Evolutionary conservation across 2,113 vertebrate genomes (phyloP), one percentile per base, ranked within the genome.

Genomic region (Camelus dromedarius): DNA sequence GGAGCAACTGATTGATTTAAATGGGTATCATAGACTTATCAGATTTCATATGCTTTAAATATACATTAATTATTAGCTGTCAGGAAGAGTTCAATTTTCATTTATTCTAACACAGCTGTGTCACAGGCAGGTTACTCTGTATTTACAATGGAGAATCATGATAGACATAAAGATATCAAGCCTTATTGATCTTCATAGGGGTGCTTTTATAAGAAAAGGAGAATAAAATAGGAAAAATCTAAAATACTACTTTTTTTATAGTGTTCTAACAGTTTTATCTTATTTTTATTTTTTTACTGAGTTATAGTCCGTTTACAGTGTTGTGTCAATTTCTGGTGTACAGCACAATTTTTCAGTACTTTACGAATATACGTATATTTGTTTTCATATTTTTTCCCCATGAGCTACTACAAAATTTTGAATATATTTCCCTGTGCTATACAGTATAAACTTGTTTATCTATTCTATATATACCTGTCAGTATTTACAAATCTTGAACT

Each of bases 71-170:
- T 92, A 93, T 95, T 93, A 95, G 92, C 92, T 93, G 35, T 80
- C 66, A 96, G 89, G 82, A 95, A 97, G 92, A 95, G 97, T 95
- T 79, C 95, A 96, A 97, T 97, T 98, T 98, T 76, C 73, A 97
- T 97, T 96, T 97, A 92, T 66, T 81, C 60, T 92, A 97, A 93
- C 85, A 97, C 48, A 98, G 96, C 90, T 97, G 93, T 73, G 30
- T 69, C 22, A 16, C 73, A 75, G 89, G 91, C 72, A 95, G 96
- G 54, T 95, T 75, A 84, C 96, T 83, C 83, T 91, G 93, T 62
- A 91, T 62, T 92, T 26, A 89, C 79, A 56, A 72, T 32, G 60
- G 10, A 84, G 48, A 35, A 87, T 28, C 67, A 54, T 64, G 11
- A 95, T 6, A 81, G 67, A 80, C 46, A 86, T 38, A 89, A 92